Percentiles rank a stretch among this genome's conserved stretches.
These are phyloP conservation scores for Octonoba sinensis DNA, from an alignment of 2,888 invertebrate species.

Conservation along the genomic window DNA sequence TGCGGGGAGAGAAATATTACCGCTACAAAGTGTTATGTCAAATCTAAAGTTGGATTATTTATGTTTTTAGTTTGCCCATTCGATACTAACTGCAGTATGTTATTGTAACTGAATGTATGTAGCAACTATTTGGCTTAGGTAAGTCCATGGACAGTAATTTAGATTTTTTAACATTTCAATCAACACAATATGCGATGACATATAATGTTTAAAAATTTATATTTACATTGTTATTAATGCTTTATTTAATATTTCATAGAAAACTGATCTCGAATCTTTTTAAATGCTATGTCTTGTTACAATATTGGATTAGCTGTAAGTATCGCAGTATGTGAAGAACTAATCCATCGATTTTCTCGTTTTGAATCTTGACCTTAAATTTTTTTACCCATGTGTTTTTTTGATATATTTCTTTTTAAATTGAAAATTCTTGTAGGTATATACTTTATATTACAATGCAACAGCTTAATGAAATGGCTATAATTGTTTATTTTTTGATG, in stretches of 20 bases:
- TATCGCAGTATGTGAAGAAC: not conserved
- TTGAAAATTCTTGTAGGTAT: not conserved
- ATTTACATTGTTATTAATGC: conserved; percentile 12
- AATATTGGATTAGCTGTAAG: not conserved
- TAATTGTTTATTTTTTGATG: no score
- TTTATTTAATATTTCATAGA: not conserved
- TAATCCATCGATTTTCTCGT: not conserved
- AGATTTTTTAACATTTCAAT: conserved; percentile 16
- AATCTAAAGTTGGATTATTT: conserved; percentile 37
- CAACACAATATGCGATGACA: conserved; percentile 40
- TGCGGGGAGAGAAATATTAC: conserved; percentile 11
- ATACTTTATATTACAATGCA: not conserved
- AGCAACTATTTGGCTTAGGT: conserved; percentile 18
- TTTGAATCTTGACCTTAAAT: conserved; percentile 5
- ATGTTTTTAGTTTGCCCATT: conserved; percentile 2
- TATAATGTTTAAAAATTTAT: conserved; percentile 17
- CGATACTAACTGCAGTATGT: not conserved
- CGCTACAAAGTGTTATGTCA: conserved; percentile 30
- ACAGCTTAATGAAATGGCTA: not conserved
- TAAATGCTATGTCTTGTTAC: no score
- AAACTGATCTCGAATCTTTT: no score
- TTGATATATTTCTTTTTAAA: not conserved
- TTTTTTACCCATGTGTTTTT: not conserved
- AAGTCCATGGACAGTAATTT: not conserved
- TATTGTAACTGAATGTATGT: not conserved